Evolutionary conservation across 2,797 vertebrate genomes (phyloP), one percentile per base, ranked within the genome.

Genomic region (Bucorvus abyssinicus): DNA sequence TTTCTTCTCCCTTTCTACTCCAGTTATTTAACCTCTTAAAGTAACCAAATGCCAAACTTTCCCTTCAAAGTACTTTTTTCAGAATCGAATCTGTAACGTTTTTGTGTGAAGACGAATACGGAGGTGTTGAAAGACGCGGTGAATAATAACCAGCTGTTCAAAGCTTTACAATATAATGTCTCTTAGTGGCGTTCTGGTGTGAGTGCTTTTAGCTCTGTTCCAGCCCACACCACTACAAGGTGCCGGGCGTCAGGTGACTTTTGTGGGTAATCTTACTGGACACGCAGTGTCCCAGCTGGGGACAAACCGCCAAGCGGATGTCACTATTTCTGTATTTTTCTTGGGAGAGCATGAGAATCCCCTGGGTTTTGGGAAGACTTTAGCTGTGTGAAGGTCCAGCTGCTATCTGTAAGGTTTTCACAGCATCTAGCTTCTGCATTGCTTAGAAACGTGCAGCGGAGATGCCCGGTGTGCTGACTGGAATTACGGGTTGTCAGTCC

Each of bases 341-440:
- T 61, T 9, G 0, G 0, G 2, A 4, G 45, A 53, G 3, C 0
- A 0, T 6, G 24, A n/a, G 55, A 7, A 15, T 34, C 38, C 42
- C 0, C 23, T 20, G 75, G 42, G 9, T 64, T 47, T 3, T 4
- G 53, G 55, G 55, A 55, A 30, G 34, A 6, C n/a, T 11, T 12
- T 1, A 18, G 34, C 49, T 12, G 12, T 4, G 11, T 3, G 10
- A 12, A 11, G 59, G 56, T 32, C 68, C 2, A 1, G 10, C 44
- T 67, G 23, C 67, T 24, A 0, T 9, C 70, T 47, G 23, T 8
- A 55, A 5, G 0, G 0, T 42, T 70, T 44, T 45, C 50, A 9
- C 38, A 27, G 13, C 3, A 1, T 52, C 87, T 23, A 7, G n/a
- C 22, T 53, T 32, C 27, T 50, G 3, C 7, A 0, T 8, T 13